phyloP scores from a whole-genome alignment of 2,888 invertebrate genomes.

The Congeria kusceri region DNA sequence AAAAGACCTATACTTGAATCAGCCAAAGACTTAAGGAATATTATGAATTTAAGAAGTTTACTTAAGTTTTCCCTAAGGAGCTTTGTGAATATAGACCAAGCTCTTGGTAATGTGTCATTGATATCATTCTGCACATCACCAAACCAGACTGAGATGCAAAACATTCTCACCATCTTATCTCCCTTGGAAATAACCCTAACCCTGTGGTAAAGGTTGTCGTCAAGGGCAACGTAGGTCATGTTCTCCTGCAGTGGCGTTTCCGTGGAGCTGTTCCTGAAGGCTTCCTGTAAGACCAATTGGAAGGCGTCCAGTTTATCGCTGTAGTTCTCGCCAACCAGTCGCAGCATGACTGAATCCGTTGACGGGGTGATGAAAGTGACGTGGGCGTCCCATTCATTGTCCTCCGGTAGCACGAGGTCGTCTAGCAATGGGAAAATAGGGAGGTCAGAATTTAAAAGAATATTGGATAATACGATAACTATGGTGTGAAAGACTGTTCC shows the following conservation, averaged over 20 bases:
- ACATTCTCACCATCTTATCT: constrained; percentile 56
- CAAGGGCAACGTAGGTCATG: constrained; percentile 66
- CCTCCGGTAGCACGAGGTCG: constrained; percentile 64
- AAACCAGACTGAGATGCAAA: neutral
- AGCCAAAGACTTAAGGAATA: no score
- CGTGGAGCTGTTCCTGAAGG: constrained; percentile 50
- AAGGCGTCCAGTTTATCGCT: constrained; percentile 73
- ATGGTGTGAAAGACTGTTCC: no score
- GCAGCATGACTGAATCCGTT: constrained; percentile 88
- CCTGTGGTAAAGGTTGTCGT: constrained; percentile 72
- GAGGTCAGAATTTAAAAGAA: no score
- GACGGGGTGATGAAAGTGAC: constrained; percentile 83
- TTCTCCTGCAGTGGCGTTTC: constrained; percentile 57
- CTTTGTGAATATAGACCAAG: no score
- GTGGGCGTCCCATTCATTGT: constrained; percentile 72
- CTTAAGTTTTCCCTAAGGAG: no score
- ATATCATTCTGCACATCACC: no score
- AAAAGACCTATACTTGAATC: no score
- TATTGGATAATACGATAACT: no score
- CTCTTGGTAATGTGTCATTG: no score
- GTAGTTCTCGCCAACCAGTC: constrained; percentile 89
- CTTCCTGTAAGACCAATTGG: constrained; percentile 62
- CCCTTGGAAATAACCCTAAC: constrained; percentile 65
- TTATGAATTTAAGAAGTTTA: no score
- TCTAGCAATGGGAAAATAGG: no score